Base-by-base conservation (phyloP, 2,888 invertebrate species). In the Lithosia quadra region DNA sequence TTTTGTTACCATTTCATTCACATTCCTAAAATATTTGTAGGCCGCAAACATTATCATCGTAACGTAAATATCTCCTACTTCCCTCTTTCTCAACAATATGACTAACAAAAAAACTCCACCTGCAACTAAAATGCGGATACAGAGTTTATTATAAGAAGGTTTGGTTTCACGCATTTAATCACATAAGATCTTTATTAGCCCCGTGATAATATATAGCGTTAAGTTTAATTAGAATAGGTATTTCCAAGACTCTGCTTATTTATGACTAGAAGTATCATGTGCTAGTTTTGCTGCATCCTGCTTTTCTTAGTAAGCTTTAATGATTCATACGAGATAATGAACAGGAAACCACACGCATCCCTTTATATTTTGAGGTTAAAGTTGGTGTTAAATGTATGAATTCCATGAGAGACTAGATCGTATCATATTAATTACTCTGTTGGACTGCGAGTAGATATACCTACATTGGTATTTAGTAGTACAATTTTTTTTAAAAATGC, bases 231-330 rank as follows among this genome's bases (percentile, higher is more conserved):
- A 49, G 8, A 49, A n/a, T n/a, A n/a, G n/a, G 49, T n/a, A n/a
- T 49, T 49, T 49, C 43, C 43, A n/a, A 49, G 49, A 49, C 49
- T n/a, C 49, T 1, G 49, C n/a, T 49, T 49, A n/a, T 49, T 49
- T n/a, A 49, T 49, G 49, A 49, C 49, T 49, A 49, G 9, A 49
- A n/a, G 49, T 49, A 49, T 49, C 49, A n/a, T 49, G n/a, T 49
- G 49, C 49, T 7, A 49, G 5, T 8, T 49, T n/a, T n/a, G n/a
- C 49, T n/a, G 49, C 9, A 49, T 18, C 49, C n/a, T 49, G n/a
- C n/a, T 18, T 43, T 43, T 18, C 49, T 49, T 7, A 49, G 18
- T 49, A 8, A 49, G n/a, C n/a, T 1, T 49, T 49, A 49, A 49
- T 49, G 49, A 49, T 49, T 49, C 49, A 49, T 49, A n/a, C n/a